Conservation (phyloP, 2,113 vertebrate genomes). For the Poecilia latipinna region DNA sequence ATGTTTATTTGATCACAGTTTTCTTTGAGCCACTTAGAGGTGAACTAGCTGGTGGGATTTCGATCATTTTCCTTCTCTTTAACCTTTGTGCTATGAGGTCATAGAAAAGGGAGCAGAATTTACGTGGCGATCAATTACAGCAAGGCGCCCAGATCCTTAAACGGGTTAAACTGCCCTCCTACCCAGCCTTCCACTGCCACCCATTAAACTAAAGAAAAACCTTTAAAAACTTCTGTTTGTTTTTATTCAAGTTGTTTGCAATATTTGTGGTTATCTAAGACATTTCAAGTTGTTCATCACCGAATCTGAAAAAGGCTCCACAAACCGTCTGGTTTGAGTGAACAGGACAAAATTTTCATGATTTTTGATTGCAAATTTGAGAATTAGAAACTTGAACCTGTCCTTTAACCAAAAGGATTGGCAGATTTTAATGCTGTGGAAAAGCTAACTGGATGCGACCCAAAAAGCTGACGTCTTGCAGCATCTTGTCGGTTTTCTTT, state of each 20-base stretch:
- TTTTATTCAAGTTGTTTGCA: too few species aligned
- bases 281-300: too few species aligned
- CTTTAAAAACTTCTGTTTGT: too few species aligned
- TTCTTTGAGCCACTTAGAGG: background rate
- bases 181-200: too few species aligned
- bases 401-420: background rate
- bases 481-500: constrained; percentile 10
- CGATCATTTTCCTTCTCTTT: background rate
- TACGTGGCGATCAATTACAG: background rate
- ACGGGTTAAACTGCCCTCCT: background rate
- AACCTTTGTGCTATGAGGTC: background rate
- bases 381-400: background rate
- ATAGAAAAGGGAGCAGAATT: background rate
- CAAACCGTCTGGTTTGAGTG: background rate
- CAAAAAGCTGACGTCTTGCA: background rate
- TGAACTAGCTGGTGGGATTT: background rate
- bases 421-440: constrained; percentile 4
- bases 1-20: background rate
- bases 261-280: too few species aligned
- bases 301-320: background rate
- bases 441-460: background rate
- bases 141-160: background rate
- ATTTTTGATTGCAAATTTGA: background rate
- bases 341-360: background rate
- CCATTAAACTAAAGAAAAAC: too few species aligned